These are phyloP conservation scores for Epinephelus malabaricus DNA, from an alignment of 2,797 vertebrate species.

Conservation along the genomic window DNA sequence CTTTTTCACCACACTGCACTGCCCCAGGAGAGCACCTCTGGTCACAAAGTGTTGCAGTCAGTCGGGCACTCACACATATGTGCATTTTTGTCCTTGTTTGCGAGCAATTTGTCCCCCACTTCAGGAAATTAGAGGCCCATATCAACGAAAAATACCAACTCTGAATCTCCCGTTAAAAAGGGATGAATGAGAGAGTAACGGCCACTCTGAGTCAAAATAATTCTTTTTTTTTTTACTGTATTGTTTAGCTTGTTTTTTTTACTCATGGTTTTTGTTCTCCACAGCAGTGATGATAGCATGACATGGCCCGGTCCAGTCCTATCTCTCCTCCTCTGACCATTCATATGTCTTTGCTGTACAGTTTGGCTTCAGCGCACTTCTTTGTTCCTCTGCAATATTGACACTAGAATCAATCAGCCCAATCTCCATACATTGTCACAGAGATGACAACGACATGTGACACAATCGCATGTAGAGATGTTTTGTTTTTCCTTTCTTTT, in stretches of 20 bases:
- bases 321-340: conserved; percentile 26
- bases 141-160: conserved; percentile 20
- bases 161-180: background rate
- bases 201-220: conserved; percentile 26
- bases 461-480: conserved; percentile 54
- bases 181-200: conserved; percentile 17
- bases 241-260: conserved; percentile 32
- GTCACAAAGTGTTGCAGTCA: conserved; percentile 12
- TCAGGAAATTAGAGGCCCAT: conserved; percentile 59
- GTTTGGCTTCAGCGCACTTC: conserved; percentile 58
- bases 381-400: conserved; percentile 59
- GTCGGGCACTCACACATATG: background rate
- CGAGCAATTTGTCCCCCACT: background rate
- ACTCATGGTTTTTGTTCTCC: conserved; percentile 24
- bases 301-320: conserved; percentile 32
- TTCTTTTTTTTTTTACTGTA: conserved; percentile 9
- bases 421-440: conserved; percentile 43
- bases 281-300: conserved; percentile 42
- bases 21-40: conserved; percentile 15
- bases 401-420: conserved; percentile 64
- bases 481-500: conserved; percentile 32
- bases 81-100: background rate
- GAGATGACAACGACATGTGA: conserved; percentile 46
- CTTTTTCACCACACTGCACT: conserved; percentile 16
- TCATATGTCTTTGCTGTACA: conserved; percentile 64